These are phyloP conservation scores for Melieria omissa DNA, from an alignment of 2,888 invertebrate species.

Conservation along the genomic window DNA sequence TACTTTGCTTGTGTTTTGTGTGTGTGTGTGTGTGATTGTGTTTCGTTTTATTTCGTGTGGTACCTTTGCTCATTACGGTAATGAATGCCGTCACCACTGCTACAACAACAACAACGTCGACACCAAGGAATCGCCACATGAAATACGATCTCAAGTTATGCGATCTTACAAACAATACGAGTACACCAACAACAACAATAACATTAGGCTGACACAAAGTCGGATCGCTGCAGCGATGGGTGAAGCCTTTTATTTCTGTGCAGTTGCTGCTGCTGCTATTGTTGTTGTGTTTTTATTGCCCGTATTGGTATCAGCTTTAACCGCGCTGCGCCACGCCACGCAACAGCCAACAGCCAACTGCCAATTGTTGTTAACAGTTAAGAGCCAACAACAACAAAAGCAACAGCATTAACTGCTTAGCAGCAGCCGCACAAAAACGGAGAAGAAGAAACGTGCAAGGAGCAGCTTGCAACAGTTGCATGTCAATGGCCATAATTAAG, in stretches of 20 bases:
- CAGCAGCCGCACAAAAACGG: neutral
- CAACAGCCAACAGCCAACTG: constrained; percentile 7
- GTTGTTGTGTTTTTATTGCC: neutral
- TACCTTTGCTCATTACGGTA: constrained; percentile 2
- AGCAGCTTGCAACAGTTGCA: constrained; percentile 54
- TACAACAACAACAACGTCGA: neutral
- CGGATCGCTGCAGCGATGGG: neutral
- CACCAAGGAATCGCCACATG: neutral
- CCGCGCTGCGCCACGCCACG: too few relatives aligned
- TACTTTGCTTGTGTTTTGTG: neutral
- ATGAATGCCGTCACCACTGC: neutral
- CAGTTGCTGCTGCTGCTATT: neutral
- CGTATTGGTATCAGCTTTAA: neutral
- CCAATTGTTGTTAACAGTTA: neutral
- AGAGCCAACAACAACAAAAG: neutral
- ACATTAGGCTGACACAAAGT: neutral
- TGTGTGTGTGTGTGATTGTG: neutral
- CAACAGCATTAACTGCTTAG: constrained; percentile 15
- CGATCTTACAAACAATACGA: neutral
- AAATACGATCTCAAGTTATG: constrained; percentile 9
- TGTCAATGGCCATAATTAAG: constrained; percentile 60
- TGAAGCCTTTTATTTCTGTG: neutral
- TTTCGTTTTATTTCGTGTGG: neutral
- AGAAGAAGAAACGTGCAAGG: neutral
- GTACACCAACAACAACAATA: neutral